Percentiles rank a stretch among this genome's conserved stretches.
Evolutionary conservation across 2,113 vertebrate genomes (phyloP).

Genomic region (Pseudorasbora parva): DNA sequence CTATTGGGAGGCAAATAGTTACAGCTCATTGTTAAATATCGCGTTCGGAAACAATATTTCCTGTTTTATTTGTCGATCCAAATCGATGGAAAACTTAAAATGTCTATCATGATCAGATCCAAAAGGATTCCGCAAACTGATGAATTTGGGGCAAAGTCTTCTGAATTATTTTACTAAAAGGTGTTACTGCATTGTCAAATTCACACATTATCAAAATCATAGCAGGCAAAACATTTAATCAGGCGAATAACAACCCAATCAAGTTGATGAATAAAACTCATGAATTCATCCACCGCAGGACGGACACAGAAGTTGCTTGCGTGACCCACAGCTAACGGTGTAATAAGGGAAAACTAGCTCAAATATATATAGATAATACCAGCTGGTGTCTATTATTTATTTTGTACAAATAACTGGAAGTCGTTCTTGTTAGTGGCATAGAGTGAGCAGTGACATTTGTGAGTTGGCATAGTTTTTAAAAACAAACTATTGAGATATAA

Average conservation of each 20-base stretch:
- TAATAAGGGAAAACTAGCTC: conserved; percentile 44
- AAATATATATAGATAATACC: conserved; percentile 42
- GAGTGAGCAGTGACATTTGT: conserved; percentile 17
- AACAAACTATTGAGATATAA: not conserved
- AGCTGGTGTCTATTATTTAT: conserved; percentile 15
- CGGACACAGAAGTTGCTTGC: conserved; percentile 50
- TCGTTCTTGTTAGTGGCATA: not conserved
- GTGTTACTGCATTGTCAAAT: not conserved
- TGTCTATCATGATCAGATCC: not conserved
- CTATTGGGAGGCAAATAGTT: not conserved
- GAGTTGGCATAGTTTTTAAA: conserved; percentile 21
- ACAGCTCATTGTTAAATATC: not conserved
- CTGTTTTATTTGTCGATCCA: not conserved
- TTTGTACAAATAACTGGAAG: conserved; percentile 15
- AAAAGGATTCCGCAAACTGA: not conserved
- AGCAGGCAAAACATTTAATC: not conserved
- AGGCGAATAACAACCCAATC: not conserved
- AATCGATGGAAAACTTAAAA: not conserved
- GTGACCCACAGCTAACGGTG: conserved; percentile 51
- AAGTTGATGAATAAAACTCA: conserved; percentile 1
- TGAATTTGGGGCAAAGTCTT: not conserved
- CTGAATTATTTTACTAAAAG: not conserved
- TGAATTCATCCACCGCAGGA: conserved; percentile 62
- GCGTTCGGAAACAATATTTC: too few species aligned
- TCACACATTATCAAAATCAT: not conserved